phyloP scores from a whole-genome alignment of 2,797 vertebrate genomes.

The Esox lucius region DNA sequence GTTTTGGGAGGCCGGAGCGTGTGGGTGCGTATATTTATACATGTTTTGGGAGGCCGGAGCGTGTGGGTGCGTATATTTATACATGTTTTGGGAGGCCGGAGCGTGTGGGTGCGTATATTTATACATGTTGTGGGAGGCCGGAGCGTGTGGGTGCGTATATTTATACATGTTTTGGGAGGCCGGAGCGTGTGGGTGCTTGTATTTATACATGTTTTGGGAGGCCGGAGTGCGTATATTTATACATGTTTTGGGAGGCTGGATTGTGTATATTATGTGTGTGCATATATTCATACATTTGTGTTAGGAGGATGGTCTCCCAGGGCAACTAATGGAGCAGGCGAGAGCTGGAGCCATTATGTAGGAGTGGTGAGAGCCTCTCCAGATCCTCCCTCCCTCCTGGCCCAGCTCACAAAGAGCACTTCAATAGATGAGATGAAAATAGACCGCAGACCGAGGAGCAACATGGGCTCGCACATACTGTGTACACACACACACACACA shows the following conservation, averaged over 20 bases:
- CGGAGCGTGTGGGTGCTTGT: no score
- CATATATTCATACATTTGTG: constrained; percentile 49
- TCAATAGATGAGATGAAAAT: constrained; percentile 73
- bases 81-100: constrained; percentile 61
- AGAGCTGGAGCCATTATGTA: constrained; percentile 94
- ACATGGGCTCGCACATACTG: constrained; percentile 1
- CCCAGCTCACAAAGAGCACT: constrained; percentile 74
- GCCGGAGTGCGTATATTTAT: no score
- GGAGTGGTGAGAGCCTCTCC: constrained; percentile 90
- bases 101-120: no score
- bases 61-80: constrained; percentile 72
- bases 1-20: constrained; percentile 56
- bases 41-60: constrained; percentile 63
- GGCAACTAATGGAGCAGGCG: constrained; percentile 98
- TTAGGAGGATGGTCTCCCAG: constrained; percentile 89
- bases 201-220: no score
- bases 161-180: no score
- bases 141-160: constrained; percentile 55
- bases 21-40: constrained; percentile 69
- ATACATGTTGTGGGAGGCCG: constrained; percentile 52
- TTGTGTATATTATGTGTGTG: no score
- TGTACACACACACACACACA: background rate
- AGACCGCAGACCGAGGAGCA: constrained; percentile 43
- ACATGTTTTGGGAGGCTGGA: constrained; percentile 55
- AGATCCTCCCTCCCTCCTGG: constrained; percentile 54